Conservation (phyloP, 2,888 invertebrate species). For the Lottia scabra region DNA sequence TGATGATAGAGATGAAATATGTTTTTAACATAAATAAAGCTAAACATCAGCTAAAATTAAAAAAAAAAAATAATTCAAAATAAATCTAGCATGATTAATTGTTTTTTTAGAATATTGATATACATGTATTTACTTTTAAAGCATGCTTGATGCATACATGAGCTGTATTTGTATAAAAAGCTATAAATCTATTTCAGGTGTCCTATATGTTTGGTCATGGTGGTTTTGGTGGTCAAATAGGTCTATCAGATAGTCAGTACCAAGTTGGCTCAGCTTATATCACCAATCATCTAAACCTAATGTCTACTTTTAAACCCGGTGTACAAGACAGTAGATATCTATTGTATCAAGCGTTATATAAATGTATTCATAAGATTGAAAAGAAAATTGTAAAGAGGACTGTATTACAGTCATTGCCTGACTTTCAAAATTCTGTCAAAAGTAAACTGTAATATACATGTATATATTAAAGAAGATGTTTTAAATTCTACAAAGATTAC, state of each 20-base stretch:
- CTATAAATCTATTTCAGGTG: constrained; percentile 36
- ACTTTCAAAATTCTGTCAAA: background rate
- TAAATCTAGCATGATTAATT: no score
- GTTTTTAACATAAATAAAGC: background rate
- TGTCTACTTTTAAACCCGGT: constrained; percentile 32
- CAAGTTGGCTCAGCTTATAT: constrained; percentile 67
- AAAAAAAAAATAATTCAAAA: no score
- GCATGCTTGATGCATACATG: no score
- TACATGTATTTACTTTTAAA: no score
- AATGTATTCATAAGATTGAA: constrained; percentile 46
- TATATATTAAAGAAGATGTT: no score
- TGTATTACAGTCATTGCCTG: constrained; percentile 8
- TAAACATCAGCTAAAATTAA: background rate
- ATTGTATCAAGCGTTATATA: constrained; percentile 44
- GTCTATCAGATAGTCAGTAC: constrained; percentile 63
- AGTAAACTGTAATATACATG: background rate
- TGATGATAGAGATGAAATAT: background rate
- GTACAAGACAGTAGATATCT: constrained; percentile 42
- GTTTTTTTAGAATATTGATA: no score
- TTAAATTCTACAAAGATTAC: no score
- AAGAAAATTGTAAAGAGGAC: constrained; percentile 30
- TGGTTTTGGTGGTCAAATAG: constrained; percentile 70
- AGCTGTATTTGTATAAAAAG: no score
- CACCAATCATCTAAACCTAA: constrained; percentile 59
- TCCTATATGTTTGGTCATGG: constrained; percentile 64